Evolutionary conservation across 2,113 vertebrate species (phyloP), one percentile per base, ranked within the genome.

Genomic region (Acanthochromis polyacanthus): DNA sequence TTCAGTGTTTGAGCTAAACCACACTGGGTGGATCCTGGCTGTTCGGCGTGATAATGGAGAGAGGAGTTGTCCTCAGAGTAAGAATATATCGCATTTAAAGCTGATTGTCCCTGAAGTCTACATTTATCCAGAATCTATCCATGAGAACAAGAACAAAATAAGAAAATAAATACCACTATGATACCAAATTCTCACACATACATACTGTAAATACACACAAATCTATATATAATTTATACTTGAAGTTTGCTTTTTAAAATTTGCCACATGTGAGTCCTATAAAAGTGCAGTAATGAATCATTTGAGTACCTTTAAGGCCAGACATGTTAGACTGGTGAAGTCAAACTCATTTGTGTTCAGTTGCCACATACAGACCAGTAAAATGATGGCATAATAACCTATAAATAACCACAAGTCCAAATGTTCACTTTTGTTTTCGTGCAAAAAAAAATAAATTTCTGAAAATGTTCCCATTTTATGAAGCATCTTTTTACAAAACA

Each of bases 1-100:
- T 25, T 30, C 2, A 38, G 50, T 56, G 48, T 50, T 40, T 23
- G 0, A 32, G 60, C 69, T 73, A 76, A 40, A 79, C 68, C 81
- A 30, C 74, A 43, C 59, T 84, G 89, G 87, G 92, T 85, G 90
- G 80, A 61, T 79, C 78, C 71, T 71, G 62, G 61, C 89, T 91
- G 89, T 60, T 81, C 68, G 4, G 43, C 23, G 45, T 64, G 92
- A 93, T 93, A 90, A 77, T 86, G 22, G 19, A 15, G 23, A 73
- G 55, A 43, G 60, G 66, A 28, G 84, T 45, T 78, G 30, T 80
- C 60, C 15, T 17, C 43, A 14, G 20, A 58, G 14, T 52, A 43
- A 57, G 10, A 68, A 63, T 56, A 36, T 40, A 4, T 16, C 45
- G 43, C 7, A 43, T 11, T 48, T 56, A 1, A 38, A 56, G 22